Evolutionary conservation across 2,113 vertebrate genomes (phyloP), one percentile per base, ranked within the genome.

Genomic region (Shinisaurus crocodilurus): DNA sequence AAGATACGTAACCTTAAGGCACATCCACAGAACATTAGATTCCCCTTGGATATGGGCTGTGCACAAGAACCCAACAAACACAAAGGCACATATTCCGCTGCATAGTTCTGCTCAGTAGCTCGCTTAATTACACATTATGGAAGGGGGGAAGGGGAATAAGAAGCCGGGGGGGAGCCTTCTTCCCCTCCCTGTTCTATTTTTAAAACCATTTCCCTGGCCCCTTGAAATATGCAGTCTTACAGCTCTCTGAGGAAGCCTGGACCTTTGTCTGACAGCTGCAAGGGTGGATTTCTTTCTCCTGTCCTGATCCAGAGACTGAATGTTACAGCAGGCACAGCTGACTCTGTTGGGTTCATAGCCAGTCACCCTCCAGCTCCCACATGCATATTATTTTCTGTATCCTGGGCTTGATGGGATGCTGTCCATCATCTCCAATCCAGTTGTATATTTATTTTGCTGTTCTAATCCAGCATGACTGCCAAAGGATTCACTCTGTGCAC

Each of bases 401-500:
- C 92, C 91, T 93, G 94, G 92, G 89, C 89, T 90, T 95, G 92
- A 88, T 93, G 77, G 69, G 86, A 93, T 86, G 87, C 79, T 96
- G 95, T 95, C n/a, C 92, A 93, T 95, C 92, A 94, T 95, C 94
- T 95, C 92, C 87, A 93, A 95, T 63, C 54, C 79, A 91, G 82
- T 86, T 93, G 72, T 93, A 92, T 94, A 93, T 94, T 94, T 95
- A 82, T 63, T 86, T 34, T 25, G 85, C 3, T 92, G 87, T 95
- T 95, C 89, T 80, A 92, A 91, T 88, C 87, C 20, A 67, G 82
- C 0, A 92, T 81, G 91, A 57, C 74, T 84, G 91, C 65, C 89
- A 93, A 94, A 93, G 13, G 91, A 77, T 15, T 69, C 40, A 83
- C n/a, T 90, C 40, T 89, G 29, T 85, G 89, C 92, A 90, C 43